Percentiles rank a stretch among this genome's conserved stretches.
These are phyloP conservation scores for Gadus macrocephalus DNA, from an alignment of 2,113 vertebrate species.

Conservation along the genomic window DNA sequence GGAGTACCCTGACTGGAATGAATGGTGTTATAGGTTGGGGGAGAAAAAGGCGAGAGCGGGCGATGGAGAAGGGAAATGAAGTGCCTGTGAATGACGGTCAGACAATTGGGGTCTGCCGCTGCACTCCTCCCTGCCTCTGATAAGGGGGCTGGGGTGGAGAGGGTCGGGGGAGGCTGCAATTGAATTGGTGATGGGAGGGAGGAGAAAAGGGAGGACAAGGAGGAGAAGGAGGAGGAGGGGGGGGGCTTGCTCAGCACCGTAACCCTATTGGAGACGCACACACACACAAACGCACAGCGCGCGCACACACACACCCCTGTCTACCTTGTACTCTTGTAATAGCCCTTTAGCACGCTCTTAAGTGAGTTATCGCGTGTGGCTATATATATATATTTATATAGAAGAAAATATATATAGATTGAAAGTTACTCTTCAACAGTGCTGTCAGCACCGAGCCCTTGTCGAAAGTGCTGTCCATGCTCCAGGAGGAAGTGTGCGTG, in stretches of 20 bases:
- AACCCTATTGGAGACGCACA: slow-evolving; percentile 43
- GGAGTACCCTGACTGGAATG: slow-evolving; percentile 49
- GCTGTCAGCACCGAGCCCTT: slow-evolving; percentile 17
- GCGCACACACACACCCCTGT: background rate
- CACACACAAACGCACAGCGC: background rate
- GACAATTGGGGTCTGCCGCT: slow-evolving; percentile 65
- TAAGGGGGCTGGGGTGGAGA: slow-evolving; percentile 39
- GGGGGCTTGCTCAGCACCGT: slow-evolving; percentile 61
- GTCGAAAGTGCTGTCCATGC: slow-evolving; percentile 27
- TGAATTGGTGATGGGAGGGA: slow-evolving; percentile 23
- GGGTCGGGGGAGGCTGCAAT: background rate
- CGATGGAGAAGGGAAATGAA: slow-evolving; percentile 57
- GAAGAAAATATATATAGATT: slow-evolving; percentile 33
- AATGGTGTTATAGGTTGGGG: slow-evolving; percentile 21
- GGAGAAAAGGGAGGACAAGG: slow-evolving; percentile 2
- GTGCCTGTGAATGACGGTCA: slow-evolving; percentile 59
- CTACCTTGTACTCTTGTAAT: slow-evolving; percentile 44
- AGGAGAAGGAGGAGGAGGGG: background rate
- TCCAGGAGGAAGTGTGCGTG: background rate
- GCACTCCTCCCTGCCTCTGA: slow-evolving; percentile 46
- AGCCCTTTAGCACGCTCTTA: slow-evolving; percentile 45
- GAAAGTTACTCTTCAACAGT: slow-evolving; percentile 35
- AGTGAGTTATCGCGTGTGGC: slow-evolving; percentile 45
- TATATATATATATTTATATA: background rate
- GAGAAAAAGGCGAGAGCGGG: slow-evolving; percentile 3